Conservation (phyloP, 2,113 vertebrate species). For the Melanostigma gelatinosum region DNA sequence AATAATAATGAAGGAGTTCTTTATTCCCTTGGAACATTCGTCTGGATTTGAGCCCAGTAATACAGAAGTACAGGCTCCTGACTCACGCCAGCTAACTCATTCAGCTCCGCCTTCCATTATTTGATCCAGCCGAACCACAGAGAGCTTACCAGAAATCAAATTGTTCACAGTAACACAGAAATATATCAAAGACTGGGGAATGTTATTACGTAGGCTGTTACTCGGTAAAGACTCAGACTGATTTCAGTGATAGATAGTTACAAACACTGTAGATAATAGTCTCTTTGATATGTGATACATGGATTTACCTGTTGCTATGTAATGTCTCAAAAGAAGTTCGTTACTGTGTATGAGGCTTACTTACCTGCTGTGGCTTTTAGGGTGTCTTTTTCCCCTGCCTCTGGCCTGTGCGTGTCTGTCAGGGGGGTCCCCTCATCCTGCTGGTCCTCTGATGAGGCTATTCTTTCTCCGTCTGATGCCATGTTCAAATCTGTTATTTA, state of each 20-base stretch:
- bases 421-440: not conserved
- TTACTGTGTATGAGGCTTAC: not conserved
- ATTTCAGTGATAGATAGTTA: not conserved
- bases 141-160: slow-evolving; percentile 35
- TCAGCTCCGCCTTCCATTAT: not conserved
- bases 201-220: not conserved
- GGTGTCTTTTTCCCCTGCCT: not conserved
- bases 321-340: not conserved
- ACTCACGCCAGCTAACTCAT: slow-evolving; percentile 29
- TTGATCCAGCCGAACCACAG: fast-evolving
- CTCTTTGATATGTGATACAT: not conserved
- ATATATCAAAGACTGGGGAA: not conserved
- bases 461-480: slow-evolving; percentile 47
- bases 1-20: not conserved
- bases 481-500: slow-evolving; percentile 42
- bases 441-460: not conserved
- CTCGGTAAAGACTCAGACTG: not conserved
- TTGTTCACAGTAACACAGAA: not conserved
- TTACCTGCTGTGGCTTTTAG: slow-evolving; percentile 42
- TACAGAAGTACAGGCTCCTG: slow-evolving; percentile 1
- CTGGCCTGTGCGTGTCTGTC: not conserved
- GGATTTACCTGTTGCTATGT: not conserved
- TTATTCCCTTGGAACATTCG: not conserved
- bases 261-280: not conserved
- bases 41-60: not conserved